These are phyloP conservation scores for Mesorhabditis spiculigera DNA, from an alignment of 2,888 invertebrate species.

Conservation along the genomic window DNA sequence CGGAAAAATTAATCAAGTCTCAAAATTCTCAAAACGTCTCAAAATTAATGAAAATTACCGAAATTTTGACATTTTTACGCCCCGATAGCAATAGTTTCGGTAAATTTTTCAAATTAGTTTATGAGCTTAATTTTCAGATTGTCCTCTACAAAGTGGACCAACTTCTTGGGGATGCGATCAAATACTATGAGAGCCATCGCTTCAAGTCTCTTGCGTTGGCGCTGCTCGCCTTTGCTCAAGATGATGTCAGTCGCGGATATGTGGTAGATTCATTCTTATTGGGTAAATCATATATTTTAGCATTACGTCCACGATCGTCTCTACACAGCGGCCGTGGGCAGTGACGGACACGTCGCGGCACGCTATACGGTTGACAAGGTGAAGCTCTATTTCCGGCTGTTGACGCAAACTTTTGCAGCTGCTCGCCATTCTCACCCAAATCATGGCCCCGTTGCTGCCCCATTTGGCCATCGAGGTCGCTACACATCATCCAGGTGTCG, in stretches of 20 bases:
- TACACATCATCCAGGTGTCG: constrained; percentile 31
- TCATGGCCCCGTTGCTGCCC: constrained; percentile 51
- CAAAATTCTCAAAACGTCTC: neutral
- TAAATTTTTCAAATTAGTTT: constrained; percentile 5
- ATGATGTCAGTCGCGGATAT: neutral
- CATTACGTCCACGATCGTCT: constrained; percentile 51
- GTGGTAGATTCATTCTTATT: neutral
- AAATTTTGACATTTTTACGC: neutral
- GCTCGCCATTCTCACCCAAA: constrained; percentile 24
- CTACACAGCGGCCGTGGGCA: constrained; percentile 41
- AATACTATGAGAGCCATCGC: neutral
- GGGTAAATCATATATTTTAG: constrained; percentile 25
- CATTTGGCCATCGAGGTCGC: constrained; percentile 48
- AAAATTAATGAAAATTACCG: neutral
- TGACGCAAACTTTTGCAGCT: neutral
- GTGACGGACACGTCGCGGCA: constrained; percentile 40
- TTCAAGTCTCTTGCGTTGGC: neutral
- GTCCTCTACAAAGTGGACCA: neutral
- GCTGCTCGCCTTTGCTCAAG: neutral
- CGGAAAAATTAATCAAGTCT: neutral
- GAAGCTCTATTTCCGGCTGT: neutral
- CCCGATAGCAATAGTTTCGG: neutral
- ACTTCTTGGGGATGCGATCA: neutral
- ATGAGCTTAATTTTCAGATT: constrained; percentile 2
- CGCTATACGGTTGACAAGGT: constrained; percentile 29